Conservation (phyloP, 2,113 vertebrate species). For the Dasyprocta punctata region DNA sequence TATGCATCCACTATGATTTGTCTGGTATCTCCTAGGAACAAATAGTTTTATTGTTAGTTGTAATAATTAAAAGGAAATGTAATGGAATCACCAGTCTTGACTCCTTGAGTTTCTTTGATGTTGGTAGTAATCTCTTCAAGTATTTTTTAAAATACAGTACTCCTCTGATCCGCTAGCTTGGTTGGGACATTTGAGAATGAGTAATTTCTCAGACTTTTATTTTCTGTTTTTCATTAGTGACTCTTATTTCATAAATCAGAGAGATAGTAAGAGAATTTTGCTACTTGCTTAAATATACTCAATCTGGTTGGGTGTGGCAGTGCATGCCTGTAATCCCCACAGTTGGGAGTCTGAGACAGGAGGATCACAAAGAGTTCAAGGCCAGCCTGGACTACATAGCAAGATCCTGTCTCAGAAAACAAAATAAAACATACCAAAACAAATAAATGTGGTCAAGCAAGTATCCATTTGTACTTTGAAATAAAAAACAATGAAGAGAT, state of each 20-base stretch:
- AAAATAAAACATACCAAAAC: not conserved
- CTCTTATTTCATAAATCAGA: not conserved
- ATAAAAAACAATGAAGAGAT: not conserved
- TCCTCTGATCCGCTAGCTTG: not conserved
- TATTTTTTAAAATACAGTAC: not conserved
- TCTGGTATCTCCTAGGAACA: not conserved
- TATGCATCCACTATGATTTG: not conserved
- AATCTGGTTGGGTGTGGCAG: not conserved
- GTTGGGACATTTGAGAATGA: not conserved
- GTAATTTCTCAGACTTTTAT: not conserved
- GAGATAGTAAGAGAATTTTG: not conserved
- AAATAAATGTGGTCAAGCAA: not conserved
- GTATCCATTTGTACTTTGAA: not conserved
- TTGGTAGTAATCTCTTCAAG: not conserved
- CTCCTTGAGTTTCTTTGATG: constrained; percentile 36
- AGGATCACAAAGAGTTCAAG: not conserved
- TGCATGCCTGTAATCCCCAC: not conserved
- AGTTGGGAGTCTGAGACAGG: not conserved
- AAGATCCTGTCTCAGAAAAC: not conserved
- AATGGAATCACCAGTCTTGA: not conserved
- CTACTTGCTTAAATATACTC: constrained; percentile 1
- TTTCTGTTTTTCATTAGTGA: not conserved
- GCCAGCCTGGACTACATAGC: not conserved
- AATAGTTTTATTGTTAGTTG: not conserved
- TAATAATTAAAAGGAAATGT: constrained; percentile 51